Base-by-base conservation (phyloP, 2,888 invertebrate genomes). In the Nysson spinosus region DNA sequence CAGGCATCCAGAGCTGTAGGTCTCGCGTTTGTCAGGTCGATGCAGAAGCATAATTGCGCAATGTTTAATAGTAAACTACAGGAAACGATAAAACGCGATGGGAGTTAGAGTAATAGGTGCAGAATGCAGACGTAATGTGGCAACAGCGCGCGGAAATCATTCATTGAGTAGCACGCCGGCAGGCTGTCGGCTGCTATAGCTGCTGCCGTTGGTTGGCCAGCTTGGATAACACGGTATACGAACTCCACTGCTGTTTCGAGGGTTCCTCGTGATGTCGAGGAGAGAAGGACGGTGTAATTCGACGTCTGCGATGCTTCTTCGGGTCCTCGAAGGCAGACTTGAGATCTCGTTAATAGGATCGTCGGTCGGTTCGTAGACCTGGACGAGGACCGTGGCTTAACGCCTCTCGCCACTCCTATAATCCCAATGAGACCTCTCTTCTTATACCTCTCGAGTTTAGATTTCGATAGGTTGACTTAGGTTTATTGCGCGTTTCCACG, bases 141-240 rank as follows among this genome's bases (percentile, higher is more conserved):
- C 86, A 86, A 86, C 86, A 80, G 70, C 81, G 86, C 86, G 79
- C 85, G 86, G 86, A 86, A 86, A 86, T 86, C 86, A 84, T 86
- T 86, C 85, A 86, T 86, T 85, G 85, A 86, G 83, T 71, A 50
- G 81, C 64, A 69, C 64, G 68, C 67, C 54, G 50, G 12, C 66
- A 39, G 37, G 42, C 52, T 56, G 64, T 66, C 70, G 57, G 68
- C 54, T 39, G 44, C 44, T 44, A 37, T 43, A 26, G 51, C 20
- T 16, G 24, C 32, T 37, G 47, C 43, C 58, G 57, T 65, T 49
- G 52, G 57, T 32, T 42, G 58, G 54, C 54, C 58, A 37, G 50
- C 55, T 62, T 35, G 64, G 57, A 55, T 64, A 61, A 56, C 65
- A 40, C 35, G 37, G 37, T 26, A n/a, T n/a, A 42, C 52, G 32